Base-by-base conservation (phyloP, 2,888 invertebrate genomes). In the Caenorhabditis sp. region DNA sequence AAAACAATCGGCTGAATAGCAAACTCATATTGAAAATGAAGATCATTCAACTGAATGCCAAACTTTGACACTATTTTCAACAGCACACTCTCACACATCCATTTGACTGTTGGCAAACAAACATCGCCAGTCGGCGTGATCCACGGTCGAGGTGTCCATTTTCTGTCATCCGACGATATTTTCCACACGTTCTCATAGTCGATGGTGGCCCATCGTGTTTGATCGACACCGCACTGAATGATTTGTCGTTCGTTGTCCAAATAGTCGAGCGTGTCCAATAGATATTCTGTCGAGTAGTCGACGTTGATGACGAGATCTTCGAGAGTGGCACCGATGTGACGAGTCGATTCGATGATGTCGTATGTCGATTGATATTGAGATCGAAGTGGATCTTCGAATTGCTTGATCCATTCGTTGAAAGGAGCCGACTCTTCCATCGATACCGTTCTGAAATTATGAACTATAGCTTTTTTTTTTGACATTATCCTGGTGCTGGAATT, bases 31-130 rank as follows among this genome's bases (percentile, higher is more conserved):
- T 72, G 76, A 51, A 66, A 64, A 8, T 67, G 63, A 53, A 86
- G 62, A 51, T 84, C 81, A 21, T 77, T 72, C 10, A 81, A 12
- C 23, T 69, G 68, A 26, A 85, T 77, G 10, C 84, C 83, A 1
- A 84, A 77, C 36, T 81, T 81, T 27, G 68, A 71, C 6, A 83
- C 73, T 12, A 86, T 70, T 17, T 76, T 60, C 24, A 83, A 67
- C 21, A 86, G 68, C 27, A 84, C 70, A 31, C 77, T 78, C 62
- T 86, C 86, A 43, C 83, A 69, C 75, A 86, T 83, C 86, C 86
- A 85, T 2, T 78, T 68, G 55, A 83, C 68, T 1, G 75, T 79
- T 8, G 76, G 62, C 4, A 76, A 60, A 26, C 77, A 81, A 17
- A 79, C 54, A 0, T 17, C 19, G 2, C 75, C 71, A 61, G 37